A percentile compares a stretch with the other conserved stretches of the same genome.
phyloP scores from a whole-genome alignment of 23 tunicate species.

The Trididemnum nubilum region DNA sequence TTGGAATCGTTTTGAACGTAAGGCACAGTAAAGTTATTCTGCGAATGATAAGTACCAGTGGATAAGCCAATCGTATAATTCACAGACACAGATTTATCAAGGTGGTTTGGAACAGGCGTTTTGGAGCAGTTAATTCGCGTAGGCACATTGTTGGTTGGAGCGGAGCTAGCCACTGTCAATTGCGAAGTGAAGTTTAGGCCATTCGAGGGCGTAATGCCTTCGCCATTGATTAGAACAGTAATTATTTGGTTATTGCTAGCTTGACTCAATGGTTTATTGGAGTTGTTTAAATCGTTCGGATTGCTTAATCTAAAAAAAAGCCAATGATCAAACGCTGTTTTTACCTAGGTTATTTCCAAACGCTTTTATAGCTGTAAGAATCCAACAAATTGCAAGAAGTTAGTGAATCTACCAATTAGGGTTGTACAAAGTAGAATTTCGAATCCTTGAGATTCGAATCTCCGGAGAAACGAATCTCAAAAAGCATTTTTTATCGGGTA shows the following conservation, averaged over 20 bases:
- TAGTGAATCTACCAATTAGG: too few relatives aligned
- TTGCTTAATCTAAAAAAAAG: not conserved
- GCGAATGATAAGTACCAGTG: not conserved
- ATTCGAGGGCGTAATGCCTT: not conserved
- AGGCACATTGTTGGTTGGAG: too few relatives aligned
- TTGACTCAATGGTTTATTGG: too few relatives aligned
- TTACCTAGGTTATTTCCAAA: too few relatives aligned
- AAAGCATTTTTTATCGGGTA: too few relatives aligned
- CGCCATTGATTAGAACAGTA: not conserved
- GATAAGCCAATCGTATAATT: not conserved
- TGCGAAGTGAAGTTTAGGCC: not conserved
- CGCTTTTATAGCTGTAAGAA: too few relatives aligned
- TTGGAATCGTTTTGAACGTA: not conserved
- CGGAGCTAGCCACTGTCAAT: not conserved
- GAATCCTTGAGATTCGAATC: too few relatives aligned
- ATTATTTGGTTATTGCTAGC: not conserved
- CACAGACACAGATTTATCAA: not conserved
- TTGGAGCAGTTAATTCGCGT: not conserved
- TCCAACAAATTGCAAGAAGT: too few relatives aligned
- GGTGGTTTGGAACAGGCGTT: not conserved
- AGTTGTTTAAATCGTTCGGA: too few relatives aligned
- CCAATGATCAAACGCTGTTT: too few relatives aligned
- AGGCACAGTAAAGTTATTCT: conserved; percentile 8
- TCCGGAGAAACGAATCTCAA: too few relatives aligned
- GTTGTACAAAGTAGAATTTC: too few relatives aligned